These are phyloP conservation scores for Promerops cafer DNA, from an alignment of 2,113 vertebrate genomes.

Conservation along the genomic window DNA sequence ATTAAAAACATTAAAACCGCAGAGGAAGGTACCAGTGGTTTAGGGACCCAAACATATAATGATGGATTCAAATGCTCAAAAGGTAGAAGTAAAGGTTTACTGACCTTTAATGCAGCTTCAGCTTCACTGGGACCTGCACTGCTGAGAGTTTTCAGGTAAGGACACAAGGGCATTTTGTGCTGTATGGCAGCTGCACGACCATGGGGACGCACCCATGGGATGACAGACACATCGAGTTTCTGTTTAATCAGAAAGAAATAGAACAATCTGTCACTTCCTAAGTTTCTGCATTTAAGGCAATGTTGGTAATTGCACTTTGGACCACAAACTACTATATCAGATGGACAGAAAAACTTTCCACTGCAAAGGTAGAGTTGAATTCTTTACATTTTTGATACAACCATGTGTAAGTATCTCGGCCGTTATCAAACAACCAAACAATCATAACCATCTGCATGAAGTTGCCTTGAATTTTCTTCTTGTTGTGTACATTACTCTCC, in stretches of 20 bases:
- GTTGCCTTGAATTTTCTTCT: background rate
- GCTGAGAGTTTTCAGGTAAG: background rate
- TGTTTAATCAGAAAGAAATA: background rate
- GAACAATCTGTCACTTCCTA: background rate
- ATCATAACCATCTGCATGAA: background rate
- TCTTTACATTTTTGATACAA: background rate
- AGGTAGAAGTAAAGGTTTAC: background rate
- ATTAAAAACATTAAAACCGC: fast-evolving
- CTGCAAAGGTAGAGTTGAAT: background rate
- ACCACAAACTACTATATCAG: background rate
- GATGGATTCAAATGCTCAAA: background rate
- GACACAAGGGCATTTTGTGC: background rate
- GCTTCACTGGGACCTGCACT: background rate
- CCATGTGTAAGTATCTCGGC: background rate
- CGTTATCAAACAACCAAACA: background rate
- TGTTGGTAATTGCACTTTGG: background rate
- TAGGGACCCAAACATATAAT: background rate
- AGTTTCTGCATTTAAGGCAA: background rate
- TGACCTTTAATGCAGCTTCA: background rate
- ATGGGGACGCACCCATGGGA: fast-evolving
- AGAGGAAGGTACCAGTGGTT: background rate
- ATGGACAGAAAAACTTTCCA: background rate
- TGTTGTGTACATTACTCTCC: background rate
- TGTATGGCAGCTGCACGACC: background rate
- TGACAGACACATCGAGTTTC: background rate